These are phyloP conservation scores for Iphiclides podalirius DNA, from an alignment of 2,888 invertebrate genomes.

Conservation along the genomic window DNA sequence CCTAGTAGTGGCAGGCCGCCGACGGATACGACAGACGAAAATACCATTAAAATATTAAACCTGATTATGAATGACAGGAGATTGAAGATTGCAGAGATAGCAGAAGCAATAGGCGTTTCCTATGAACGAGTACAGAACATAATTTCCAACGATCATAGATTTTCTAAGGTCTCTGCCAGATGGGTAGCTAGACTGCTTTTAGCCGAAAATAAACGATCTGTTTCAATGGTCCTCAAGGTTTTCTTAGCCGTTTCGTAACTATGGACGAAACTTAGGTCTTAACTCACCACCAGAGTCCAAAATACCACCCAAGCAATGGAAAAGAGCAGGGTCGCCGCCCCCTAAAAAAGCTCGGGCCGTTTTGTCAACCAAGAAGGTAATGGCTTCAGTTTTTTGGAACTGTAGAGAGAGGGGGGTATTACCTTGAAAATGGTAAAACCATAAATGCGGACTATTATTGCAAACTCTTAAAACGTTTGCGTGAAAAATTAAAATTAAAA, in stretches of 20 bases:
- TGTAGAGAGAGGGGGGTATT: not conserved
- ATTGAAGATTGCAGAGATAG: slow-evolving; percentile 28
- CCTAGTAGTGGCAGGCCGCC: slow-evolving; percentile 21
- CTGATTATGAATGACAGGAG: slow-evolving; percentile 3
- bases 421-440: slow-evolving; percentile 1
- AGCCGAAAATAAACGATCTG: slow-evolving; percentile 17
- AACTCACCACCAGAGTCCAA: slow-evolving; percentile 23
- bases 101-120: slow-evolving; percentile 2
- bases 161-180: slow-evolving; percentile 23
- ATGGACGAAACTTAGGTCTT: slow-evolving; percentile 9
- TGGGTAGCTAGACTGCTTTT: slow-evolving; percentile 25
- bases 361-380: not conserved
- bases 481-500: not conserved
- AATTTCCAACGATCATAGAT: slow-evolving; percentile 20
- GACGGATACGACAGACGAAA: not conserved
- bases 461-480: not conserved
- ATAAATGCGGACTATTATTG: not conserved
- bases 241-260: slow-evolving; percentile 1
- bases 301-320: slow-evolving; percentile 23
- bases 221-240: not conserved
- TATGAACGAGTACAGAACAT: slow-evolving; percentile 20
- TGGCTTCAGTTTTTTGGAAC: not conserved
- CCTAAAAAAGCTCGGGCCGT: slow-evolving; percentile 1
- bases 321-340: not conserved
- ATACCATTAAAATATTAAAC: not conserved